Percentiles rank a stretch among this genome's conserved stretches.
These are phyloP conservation scores for Trichomalopsis sarcophagae DNA, from an alignment of 1,140 invertebrate species.

Conservation along the genomic window DNA sequence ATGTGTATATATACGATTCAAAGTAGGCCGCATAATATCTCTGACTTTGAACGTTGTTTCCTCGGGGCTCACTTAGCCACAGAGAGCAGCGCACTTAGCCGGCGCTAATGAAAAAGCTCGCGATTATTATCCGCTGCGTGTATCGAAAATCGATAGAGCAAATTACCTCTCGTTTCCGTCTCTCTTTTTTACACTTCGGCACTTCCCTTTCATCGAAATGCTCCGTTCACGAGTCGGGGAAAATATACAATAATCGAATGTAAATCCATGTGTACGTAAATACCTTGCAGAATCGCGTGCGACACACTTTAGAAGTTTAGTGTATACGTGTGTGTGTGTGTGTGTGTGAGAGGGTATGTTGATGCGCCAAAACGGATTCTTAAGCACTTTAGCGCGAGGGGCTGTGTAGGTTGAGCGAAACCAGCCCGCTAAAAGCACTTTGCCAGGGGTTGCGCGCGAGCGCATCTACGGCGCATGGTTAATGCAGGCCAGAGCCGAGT, in stretches of 20 bases:
- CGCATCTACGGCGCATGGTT: background rate
- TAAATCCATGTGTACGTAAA: too few species aligned
- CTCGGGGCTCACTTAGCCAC: background rate
- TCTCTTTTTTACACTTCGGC: background rate
- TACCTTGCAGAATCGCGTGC: too few species aligned
- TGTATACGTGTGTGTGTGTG: too few species aligned
- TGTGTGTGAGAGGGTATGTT: too few species aligned
- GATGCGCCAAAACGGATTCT: background rate
- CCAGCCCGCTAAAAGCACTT: conserved; percentile 21
- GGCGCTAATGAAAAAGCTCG: background rate
- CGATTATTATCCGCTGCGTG: background rate
- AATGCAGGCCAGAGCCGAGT: background rate
- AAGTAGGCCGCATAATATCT: too few species aligned
- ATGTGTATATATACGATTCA: too few species aligned
- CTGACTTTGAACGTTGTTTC: background rate
- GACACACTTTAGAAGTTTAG: too few species aligned
- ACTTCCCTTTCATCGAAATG: background rate
- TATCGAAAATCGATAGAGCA: background rate
- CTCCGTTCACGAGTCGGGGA: too few species aligned
- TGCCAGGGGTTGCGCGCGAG: background rate
- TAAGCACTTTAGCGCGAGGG: background rate
- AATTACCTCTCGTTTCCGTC: background rate
- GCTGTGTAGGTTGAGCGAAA: background rate
- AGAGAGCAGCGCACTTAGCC: background rate
- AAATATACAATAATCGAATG: too few species aligned